Conservation (phyloP, 2,113 vertebrate genomes). For the Nettapus auritus region DNA sequence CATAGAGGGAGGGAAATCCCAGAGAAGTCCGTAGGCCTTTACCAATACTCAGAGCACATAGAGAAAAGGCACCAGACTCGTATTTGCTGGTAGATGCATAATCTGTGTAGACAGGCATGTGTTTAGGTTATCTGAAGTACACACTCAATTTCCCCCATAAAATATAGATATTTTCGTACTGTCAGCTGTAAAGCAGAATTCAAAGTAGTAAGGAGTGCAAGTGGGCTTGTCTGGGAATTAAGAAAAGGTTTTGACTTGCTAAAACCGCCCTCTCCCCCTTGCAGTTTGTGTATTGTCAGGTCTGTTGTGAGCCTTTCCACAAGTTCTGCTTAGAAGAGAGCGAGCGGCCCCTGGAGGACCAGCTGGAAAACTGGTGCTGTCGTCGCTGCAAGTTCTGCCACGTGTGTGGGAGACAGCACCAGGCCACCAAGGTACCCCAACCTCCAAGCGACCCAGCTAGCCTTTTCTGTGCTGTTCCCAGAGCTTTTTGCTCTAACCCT, state of each 20-base stretch:
- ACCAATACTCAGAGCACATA: background rate
- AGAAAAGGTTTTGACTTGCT: background rate
- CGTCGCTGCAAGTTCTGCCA: constrained; percentile 97
- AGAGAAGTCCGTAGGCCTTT: background rate
- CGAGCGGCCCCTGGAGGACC: constrained; percentile 95
- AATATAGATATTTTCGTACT: background rate
- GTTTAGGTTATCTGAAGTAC: background rate
- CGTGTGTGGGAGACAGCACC: constrained; percentile 94
- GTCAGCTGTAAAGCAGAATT: background rate
- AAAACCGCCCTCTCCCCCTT: constrained; percentile 28
- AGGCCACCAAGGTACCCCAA: constrained; percentile 90
- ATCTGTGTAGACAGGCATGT: accelerated
- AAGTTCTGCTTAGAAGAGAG: constrained; percentile 97
- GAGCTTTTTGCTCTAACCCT: background rate
- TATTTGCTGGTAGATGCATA: background rate
- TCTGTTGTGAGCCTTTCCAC: constrained; percentile 99
- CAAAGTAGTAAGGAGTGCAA: background rate
- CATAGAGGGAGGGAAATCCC: background rate
- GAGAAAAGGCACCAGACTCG: no score
- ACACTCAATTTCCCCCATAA: background rate
- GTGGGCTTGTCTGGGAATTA: background rate
- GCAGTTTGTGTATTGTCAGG: constrained; percentile 98
- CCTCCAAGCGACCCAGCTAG: background rate
- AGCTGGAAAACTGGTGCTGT: constrained; percentile 99
- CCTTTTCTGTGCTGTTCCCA: accelerated